These are phyloP conservation scores for Lasiommata megera DNA, from an alignment of 2,888 invertebrate genomes.

Conservation along the genomic window DNA sequence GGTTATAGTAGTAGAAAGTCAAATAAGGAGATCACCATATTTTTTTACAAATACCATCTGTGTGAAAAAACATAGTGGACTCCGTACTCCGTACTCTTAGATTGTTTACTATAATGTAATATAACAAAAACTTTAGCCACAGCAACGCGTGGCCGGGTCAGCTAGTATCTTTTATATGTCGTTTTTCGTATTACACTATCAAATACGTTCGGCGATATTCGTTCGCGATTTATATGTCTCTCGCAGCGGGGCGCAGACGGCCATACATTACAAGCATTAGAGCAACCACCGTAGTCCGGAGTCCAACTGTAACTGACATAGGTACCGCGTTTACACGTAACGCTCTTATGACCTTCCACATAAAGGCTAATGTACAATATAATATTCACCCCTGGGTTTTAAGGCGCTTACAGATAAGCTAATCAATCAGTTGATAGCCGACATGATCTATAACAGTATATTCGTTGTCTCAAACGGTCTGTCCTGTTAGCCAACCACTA, in stretches of 20 bases:
- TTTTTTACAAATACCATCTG: too few species aligned
- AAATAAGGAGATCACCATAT: too few species aligned
- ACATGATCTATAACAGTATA: too few species aligned
- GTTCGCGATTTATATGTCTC: conserved; percentile 68
- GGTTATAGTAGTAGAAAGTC: too few species aligned
- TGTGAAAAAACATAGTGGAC: too few species aligned
- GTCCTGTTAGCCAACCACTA: too few species aligned
- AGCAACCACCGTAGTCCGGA: conserved; percentile 22
- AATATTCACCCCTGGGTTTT: neutral
- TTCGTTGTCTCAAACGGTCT: too few species aligned
- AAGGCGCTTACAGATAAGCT: neutral
- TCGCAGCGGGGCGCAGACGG: conserved; percentile 52
- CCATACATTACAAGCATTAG: conserved; percentile 42
- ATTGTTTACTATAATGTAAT: too few species aligned
- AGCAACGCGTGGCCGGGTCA: too few species aligned
- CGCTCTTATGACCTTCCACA: conserved; percentile 4
- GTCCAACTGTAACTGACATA: conserved; percentile 14
- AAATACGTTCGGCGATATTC: conserved; percentile 36
- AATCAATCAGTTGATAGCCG: neutral
- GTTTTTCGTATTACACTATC: conserved; percentile 23
- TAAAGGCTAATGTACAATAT: conserved; percentile 3
- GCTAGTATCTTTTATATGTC: conserved; percentile 13
- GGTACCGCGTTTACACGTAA: neutral
- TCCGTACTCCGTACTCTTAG: too few species aligned
- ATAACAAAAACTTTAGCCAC: too few species aligned